Percentiles rank a stretch among this genome's conserved stretches.
These are phyloP conservation scores for Acrobasis suavella DNA, from an alignment of 2,888 invertebrate genomes.

Conservation along the genomic window DNA sequence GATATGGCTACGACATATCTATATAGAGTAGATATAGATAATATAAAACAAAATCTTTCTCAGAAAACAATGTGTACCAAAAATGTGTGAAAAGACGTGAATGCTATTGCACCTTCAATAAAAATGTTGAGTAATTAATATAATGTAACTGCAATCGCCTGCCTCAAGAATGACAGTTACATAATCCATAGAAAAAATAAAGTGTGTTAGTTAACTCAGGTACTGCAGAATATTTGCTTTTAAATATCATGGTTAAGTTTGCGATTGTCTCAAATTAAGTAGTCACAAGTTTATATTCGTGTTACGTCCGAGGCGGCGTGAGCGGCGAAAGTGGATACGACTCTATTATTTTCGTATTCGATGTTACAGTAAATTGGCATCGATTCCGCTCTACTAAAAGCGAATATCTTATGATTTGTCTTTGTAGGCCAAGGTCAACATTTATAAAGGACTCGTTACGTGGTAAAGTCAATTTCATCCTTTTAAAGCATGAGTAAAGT, in stretches of 20 bases:
- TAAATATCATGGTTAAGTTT: neutral
- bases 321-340: constrained; percentile 22
- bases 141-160: constrained; percentile 11
- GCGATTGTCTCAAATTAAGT: constrained; percentile 10
- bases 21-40: no score
- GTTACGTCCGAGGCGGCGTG: constrained; percentile 21
- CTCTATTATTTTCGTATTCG: constrained; percentile 17
- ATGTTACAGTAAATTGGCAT: constrained; percentile 21
- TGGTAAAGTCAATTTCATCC: neutral
- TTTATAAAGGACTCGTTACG: neutral
- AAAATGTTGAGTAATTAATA: neutral
- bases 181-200: constrained; percentile 34
- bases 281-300: constrained; percentile 17
- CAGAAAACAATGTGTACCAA: neutral
- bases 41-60: no score
- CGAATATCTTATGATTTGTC: constrained; percentile 13
- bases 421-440: constrained; percentile 20
- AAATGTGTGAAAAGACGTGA: no score
- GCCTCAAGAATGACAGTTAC: constrained; percentile 32
- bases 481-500: neutral
- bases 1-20: no score
- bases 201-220: constrained; percentile 26
- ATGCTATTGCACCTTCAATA: neutral
- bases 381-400: constrained; percentile 18
- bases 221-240: constrained; percentile 2